These are phyloP conservation scores for Gonioctena quinquepunctata DNA, from an alignment of 1,140 invertebrate genomes.

Conservation along the genomic window DNA sequence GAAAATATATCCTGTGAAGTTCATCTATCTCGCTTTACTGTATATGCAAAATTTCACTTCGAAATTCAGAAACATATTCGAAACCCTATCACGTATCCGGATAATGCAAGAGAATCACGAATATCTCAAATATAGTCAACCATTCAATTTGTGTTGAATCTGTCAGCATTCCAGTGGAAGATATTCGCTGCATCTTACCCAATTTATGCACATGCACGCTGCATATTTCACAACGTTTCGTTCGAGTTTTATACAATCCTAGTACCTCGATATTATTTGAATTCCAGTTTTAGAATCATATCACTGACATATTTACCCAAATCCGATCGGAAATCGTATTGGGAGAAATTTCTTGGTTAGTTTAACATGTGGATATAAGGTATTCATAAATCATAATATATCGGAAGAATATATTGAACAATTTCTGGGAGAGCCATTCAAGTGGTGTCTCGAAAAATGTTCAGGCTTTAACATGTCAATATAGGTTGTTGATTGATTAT, in stretches of 20 bases:
- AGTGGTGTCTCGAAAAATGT: too few species aligned
- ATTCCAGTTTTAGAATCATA: not conserved
- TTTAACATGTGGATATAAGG: not conserved
- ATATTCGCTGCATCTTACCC: not conserved
- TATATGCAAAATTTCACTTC: too few species aligned
- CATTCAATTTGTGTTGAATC: not conserved
- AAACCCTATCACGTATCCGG: too few species aligned
- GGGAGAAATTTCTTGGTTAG: not conserved
- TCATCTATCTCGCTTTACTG: too few species aligned
- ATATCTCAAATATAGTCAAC: not conserved
- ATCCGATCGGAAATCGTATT: not conserved
- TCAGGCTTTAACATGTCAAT: too few species aligned
- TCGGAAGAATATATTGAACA: too few species aligned
- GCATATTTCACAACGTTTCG: not conserved
- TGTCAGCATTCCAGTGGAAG: not conserved
- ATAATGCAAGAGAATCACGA: not conserved
- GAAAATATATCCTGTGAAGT: too few species aligned
- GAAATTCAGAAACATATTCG: too few species aligned
- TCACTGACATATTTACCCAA: not conserved
- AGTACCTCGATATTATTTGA: not conserved
- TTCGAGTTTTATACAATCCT: not conserved
- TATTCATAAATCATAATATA: not conserved
- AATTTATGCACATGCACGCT: not conserved
- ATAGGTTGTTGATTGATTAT: too few species aligned
- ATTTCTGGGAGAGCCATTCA: too few species aligned